phyloP scores from a whole-genome alignment of 2,797 vertebrate genomes.

The Rhodeus uyekii region DNA sequence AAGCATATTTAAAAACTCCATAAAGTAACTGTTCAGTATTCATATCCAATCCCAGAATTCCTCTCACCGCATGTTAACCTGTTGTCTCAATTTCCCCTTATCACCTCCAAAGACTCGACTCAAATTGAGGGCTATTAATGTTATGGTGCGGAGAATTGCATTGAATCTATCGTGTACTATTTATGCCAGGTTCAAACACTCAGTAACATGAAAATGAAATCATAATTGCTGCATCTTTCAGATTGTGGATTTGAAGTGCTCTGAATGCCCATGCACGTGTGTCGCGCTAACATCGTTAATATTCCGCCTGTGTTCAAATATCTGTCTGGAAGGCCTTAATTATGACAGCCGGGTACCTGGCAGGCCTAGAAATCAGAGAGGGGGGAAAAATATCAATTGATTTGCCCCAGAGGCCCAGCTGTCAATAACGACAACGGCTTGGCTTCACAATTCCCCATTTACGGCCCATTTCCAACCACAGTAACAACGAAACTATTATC shows the following conservation, averaged over 20 bases:
- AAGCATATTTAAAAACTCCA: neutral
- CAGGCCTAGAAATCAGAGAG: conserved; percentile 8
- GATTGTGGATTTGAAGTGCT: neutral
- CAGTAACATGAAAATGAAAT: conserved; percentile 68
- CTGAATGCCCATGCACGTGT: neutral
- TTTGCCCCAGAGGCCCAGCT: conserved; percentile 48
- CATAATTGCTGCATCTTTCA: conserved; percentile 15
- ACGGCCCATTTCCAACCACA: conserved; percentile 56
- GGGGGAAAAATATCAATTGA: conserved; percentile 28
- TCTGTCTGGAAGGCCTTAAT: conserved; percentile 54
- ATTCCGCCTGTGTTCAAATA: conserved; percentile 56
- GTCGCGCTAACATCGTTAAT: conserved; percentile 51
- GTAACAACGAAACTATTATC: conserved; percentile 53
- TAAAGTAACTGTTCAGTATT: conserved; percentile 1
- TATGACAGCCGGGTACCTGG: conserved; percentile 61
- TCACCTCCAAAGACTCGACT: conserved; percentile 69
- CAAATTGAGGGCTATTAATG: conserved; percentile 66
- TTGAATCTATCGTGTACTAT: conserved; percentile 74
- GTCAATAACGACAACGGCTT: conserved; percentile 62
- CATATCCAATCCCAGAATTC: conserved; percentile 23
- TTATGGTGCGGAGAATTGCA: conserved; percentile 74
- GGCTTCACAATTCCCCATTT: conserved; percentile 65
- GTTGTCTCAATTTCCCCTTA: conserved; percentile 68
- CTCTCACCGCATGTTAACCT: conserved; percentile 37
- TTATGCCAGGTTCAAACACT: conserved; percentile 68